Evolutionary conservation across 2,113 vertebrate genomes (phyloP).

Genomic region (Tympanuchus pallidicinctus): DNA sequence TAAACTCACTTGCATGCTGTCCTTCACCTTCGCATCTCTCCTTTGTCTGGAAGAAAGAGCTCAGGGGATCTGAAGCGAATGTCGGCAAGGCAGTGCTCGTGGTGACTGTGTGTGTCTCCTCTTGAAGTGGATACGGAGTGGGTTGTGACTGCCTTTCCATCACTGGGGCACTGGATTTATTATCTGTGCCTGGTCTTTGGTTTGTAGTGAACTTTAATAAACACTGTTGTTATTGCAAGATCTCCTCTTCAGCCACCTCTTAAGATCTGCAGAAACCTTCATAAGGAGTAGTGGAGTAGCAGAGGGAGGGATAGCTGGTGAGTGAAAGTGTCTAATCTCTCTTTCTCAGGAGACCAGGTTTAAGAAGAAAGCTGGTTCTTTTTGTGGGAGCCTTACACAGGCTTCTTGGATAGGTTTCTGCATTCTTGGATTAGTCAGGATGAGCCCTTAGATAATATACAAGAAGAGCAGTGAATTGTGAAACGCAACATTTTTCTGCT

Average conservation of each 20-base stretch:
- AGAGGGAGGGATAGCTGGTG: not conserved
- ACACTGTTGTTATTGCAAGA: not conserved
- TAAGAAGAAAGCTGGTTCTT: not conserved
- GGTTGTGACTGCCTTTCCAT: not conserved
- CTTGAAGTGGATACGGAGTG: not conserved
- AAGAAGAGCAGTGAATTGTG: constrained; percentile 10
- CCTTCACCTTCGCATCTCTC: not conserved
- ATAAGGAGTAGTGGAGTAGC: not conserved
- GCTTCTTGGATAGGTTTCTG: not conserved
- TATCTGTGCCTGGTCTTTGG: not conserved
- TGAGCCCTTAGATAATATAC: not conserved
- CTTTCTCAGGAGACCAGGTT: not conserved
- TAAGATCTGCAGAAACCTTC: not conserved
- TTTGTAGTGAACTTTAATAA: not conserved
- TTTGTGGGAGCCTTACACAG: not conserved
- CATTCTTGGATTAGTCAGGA: constrained; percentile 10
- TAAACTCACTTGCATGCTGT: accelerated
- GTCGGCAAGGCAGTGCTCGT: not conserved
- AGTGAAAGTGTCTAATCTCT: not conserved
- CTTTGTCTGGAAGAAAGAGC: not conserved
- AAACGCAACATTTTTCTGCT: constrained; percentile 37
- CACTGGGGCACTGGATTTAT: not conserved
- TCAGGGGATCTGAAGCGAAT: not conserved
- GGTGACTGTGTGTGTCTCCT: not conserved
- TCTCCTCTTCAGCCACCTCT: not conserved